Conservation (phyloP, 2,113 vertebrate species). For the Chaenogobius annularis region DNA sequence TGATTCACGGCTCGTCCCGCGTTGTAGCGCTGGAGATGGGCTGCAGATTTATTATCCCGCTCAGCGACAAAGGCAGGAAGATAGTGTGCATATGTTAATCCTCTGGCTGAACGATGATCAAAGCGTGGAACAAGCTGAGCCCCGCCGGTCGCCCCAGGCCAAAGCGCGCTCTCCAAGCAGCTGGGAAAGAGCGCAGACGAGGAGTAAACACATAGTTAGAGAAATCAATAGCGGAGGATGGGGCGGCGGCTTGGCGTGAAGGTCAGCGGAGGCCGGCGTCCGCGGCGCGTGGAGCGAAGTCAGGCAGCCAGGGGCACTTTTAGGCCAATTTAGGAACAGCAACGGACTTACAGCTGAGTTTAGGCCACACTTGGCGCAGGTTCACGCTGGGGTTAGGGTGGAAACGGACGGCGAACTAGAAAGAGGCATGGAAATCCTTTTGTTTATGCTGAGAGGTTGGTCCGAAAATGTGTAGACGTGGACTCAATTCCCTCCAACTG, state of each 20-base stretch:
- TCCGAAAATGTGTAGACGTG: conserved; percentile 20
- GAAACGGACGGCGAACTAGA: conserved; percentile 17
- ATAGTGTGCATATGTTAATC: conserved; percentile 83
- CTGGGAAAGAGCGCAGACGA: conserved; percentile 67
- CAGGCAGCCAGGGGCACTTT: conserved; percentile 53
- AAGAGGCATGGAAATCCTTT: conserved; percentile 6
- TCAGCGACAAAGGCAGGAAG: conserved; percentile 78
- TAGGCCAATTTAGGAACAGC: conserved; percentile 56
- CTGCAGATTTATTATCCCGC: conserved; percentile 75
- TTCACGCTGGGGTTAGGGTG: conserved; percentile 44
- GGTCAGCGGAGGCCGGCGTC: conserved; percentile 55
- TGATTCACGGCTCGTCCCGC: conserved; percentile 69
- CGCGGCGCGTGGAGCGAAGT: conserved; percentile 39
- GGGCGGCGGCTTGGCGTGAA: conserved; percentile 54
- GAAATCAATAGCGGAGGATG: conserved; percentile 71
- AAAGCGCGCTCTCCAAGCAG: conserved; percentile 73
- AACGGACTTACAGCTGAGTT: conserved; percentile 49
- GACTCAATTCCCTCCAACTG: too few relatives aligned
- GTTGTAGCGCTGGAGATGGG: conserved; percentile 51
- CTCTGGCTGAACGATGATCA: conserved; percentile 82
- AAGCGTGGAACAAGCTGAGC: conserved; percentile 83
- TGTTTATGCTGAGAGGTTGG: conserved; percentile 10
- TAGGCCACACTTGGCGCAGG: conserved; percentile 42
- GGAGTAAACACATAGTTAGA: conserved; percentile 76
- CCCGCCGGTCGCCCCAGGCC: conserved; percentile 85